Percentiles rank a stretch among this genome's conserved stretches.
Conservation (phyloP, 2,113 vertebrate species). For the Hemichromis elongatus region DNA sequence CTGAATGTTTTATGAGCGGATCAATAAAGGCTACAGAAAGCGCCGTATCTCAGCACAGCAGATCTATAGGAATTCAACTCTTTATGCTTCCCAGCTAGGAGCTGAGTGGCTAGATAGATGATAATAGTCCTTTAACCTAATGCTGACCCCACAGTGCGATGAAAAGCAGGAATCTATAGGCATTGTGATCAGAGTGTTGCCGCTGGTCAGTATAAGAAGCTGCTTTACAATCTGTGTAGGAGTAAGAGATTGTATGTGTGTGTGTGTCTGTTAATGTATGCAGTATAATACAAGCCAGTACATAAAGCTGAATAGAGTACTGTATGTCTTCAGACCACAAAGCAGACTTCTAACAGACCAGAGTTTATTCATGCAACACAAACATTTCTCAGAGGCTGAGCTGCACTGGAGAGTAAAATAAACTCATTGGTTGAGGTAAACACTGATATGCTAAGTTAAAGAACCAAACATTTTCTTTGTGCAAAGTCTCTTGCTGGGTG, state of each 20-base stretch:
- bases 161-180: conserved; percentile 5
- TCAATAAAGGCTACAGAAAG: conserved; percentile 26
- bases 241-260: background rate
- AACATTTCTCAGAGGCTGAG: background rate
- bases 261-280: background rate
- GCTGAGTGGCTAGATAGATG: conserved; percentile 18
- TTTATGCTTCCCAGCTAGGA: conserved; percentile 38
- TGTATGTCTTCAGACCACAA: background rate
- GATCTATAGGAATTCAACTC: conserved; percentile 34
- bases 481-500: background rate
- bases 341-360: background rate
- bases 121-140: conserved; percentile 37
- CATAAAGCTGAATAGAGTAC: background rate
- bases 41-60: background rate
- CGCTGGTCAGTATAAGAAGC: background rate
- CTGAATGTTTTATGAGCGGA: conserved; percentile 30
- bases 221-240: background rate
- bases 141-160: conserved; percentile 31
- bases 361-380: background rate
- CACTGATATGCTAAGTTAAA: background rate
- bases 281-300: background rate
- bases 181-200: conserved; percentile 7
- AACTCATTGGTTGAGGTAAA: background rate
- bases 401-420: background rate
- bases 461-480: background rate